A percentile compares a stretch with the other conserved stretches of the same genome.
Evolutionary conservation across 1,140 invertebrate species (phyloP).

Genomic region (Fopius arisanus): DNA sequence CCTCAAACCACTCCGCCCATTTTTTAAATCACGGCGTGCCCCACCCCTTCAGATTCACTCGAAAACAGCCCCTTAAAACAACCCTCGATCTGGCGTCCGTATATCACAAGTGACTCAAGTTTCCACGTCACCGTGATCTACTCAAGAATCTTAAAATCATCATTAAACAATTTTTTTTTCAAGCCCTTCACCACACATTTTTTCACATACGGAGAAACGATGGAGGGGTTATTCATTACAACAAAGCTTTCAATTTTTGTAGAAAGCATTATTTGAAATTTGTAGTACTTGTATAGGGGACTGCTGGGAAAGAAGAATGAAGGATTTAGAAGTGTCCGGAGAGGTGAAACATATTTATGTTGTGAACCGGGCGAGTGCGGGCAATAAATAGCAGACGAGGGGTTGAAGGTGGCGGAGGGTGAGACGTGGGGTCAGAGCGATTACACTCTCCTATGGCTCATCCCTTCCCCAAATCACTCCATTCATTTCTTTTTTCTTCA

Average conservation of each 20-base stretch:
- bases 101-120: not conserved
- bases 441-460: conserved; percentile 44
- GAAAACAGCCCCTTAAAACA: conserved; percentile 5
- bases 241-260: not conserved
- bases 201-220: not conserved
- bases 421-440: conserved; percentile 41
- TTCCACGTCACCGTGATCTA: not conserved
- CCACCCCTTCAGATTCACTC: conserved; percentile 6
- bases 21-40: not conserved
- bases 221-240: not conserved
- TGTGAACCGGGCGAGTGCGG: conserved; percentile 62
- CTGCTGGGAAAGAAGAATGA: conserved; percentile 10
- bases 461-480: conserved; percentile 25
- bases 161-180: not conserved
- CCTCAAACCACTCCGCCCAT: conserved; percentile 5
- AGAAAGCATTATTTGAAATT: not conserved
- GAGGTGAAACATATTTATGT: conserved; percentile 63
- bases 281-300: no score
- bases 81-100: not conserved
- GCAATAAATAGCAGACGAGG: conserved; percentile 59
- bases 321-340: conserved; percentile 52
- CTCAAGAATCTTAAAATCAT: not conserved
- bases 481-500: not conserved
- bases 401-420: conserved; percentile 32
- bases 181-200: not conserved